Evolutionary conservation across 2,888 invertebrate species (phyloP).

Genomic region (Volucella inflata): DNA sequence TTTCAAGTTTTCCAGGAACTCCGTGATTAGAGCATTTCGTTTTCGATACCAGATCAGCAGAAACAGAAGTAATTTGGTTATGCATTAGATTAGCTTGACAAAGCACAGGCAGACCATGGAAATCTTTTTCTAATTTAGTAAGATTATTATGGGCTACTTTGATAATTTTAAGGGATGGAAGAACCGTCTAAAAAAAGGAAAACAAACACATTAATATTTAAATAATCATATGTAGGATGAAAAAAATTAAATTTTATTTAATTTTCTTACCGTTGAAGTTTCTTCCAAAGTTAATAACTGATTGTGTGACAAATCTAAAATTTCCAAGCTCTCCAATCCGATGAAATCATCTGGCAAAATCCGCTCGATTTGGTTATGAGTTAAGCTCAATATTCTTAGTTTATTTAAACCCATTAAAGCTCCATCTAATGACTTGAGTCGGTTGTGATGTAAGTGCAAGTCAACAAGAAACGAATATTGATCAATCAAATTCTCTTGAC

Average conservation of each 20-base stretch:
- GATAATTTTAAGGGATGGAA: constrained; percentile 90
- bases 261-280: constrained; percentile 89
- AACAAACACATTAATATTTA: background rate
- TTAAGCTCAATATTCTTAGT: constrained; percentile 89
- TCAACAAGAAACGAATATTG: constrained; percentile 90
- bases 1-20: constrained; percentile 87
- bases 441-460: constrained; percentile 90
- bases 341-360: constrained; percentile 91
- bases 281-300: constrained; percentile 90
- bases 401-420: constrained; percentile 90
- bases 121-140: constrained; percentile 90
- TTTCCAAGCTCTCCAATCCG: constrained; percentile 89
- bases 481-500: constrained; percentile 90
- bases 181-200: constrained; percentile 86
- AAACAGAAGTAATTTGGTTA: constrained; percentile 89
- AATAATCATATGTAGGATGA: constrained; percentile 83
- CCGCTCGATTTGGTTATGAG: constrained; percentile 89
- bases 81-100: constrained; percentile 92
- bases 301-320: constrained; percentile 92
- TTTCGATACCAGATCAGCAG: constrained; percentile 90
- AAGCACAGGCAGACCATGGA: constrained; percentile 91
- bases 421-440: constrained; percentile 88
- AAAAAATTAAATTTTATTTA: constrained; percentile 41
- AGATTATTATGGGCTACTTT: constrained; percentile 91
- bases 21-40: constrained; percentile 92